Conservation (phyloP, 2,113 vertebrate genomes). For the Calyptommatus sinebrachiatus region DNA sequence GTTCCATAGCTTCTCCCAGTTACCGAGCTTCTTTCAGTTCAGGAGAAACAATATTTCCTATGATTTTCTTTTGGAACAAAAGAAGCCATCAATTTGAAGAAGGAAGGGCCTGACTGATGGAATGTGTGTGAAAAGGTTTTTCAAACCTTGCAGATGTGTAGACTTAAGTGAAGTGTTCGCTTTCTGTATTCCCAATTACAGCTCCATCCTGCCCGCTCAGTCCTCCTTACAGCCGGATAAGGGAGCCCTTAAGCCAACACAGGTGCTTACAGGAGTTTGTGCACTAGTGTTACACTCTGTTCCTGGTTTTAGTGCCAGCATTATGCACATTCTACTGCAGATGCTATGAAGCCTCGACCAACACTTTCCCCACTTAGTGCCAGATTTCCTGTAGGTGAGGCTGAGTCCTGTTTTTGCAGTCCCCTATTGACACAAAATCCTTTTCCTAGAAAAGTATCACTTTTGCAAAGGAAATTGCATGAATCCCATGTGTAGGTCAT, state of each 20-base stretch:
- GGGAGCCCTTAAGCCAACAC: constrained; percentile 15
- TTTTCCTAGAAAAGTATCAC: not conserved
- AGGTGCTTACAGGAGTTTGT: constrained; percentile 6
- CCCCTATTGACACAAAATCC: not conserved
- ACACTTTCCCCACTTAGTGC: not conserved
- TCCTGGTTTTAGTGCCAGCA: constrained; percentile 4
- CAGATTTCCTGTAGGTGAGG: not conserved
- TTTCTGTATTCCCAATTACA: constrained; percentile 8
- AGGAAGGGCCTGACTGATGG: not conserved
- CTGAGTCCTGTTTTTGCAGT: not conserved
- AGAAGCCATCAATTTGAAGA: not conserved
- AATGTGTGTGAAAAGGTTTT: constrained; percentile 2
- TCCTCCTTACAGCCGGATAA: constrained; percentile 9
- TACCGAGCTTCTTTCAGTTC: not conserved
- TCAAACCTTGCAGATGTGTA: constrained; percentile 16
- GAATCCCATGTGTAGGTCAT: not conserved
- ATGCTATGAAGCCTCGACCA: not conserved
- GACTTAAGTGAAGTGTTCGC: constrained; percentile 1
- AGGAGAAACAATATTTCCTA: not conserved
- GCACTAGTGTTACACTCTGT: not conserved
- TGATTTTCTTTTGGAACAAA: not conserved
- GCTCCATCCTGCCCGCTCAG: not conserved
- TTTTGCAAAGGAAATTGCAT: not conserved
- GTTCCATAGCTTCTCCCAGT: not conserved
- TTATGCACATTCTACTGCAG: not conserved